Conservation (phyloP, 2,113 vertebrate species). For the Tragelaphus strepsiceros region DNA sequence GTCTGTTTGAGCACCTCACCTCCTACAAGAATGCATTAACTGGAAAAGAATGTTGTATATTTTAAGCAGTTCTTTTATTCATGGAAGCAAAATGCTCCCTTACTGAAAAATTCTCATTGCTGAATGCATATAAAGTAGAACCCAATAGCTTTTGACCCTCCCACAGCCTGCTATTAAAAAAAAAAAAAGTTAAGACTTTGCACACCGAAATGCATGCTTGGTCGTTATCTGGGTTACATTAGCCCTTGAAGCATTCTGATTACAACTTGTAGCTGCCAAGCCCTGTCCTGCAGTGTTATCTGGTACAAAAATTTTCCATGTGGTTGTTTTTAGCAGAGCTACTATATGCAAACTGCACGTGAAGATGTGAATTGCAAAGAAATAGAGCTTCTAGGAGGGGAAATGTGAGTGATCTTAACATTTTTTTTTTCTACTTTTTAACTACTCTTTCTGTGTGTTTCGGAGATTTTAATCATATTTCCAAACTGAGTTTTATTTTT, state of each 20-base stretch:
- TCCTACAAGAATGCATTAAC: background rate
- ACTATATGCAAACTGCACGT: background rate
- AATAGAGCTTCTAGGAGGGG: background rate
- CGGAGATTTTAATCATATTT: constrained; percentile 20
- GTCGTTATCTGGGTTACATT: constrained; percentile 65
- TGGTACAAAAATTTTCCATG: constrained; percentile 69
- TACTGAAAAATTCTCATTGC: background rate
- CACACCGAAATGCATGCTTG: background rate
- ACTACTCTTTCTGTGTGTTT: constrained; percentile 10
- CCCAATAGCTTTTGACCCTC: background rate
- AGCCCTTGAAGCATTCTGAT: constrained; percentile 67
- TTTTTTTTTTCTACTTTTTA: background rate
- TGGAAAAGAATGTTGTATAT: background rate
- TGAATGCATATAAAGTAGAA: background rate
- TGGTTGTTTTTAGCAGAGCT: constrained; percentile 46
- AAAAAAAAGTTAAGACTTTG: background rate
- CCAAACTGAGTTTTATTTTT: constrained; percentile 26
- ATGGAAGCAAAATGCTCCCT: background rate
- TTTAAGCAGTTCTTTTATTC: constrained; percentile 33
- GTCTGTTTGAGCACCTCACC: background rate
- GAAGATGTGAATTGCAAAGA: constrained; percentile 6
- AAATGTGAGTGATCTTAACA: constrained; percentile 46
- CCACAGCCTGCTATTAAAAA: background rate
- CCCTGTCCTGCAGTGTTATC: constrained; percentile 64
- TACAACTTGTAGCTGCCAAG: constrained; percentile 67